These are phyloP conservation scores for Aythya baeri DNA, from an alignment of 2,113 vertebrate genomes.

Conservation along the genomic window DNA sequence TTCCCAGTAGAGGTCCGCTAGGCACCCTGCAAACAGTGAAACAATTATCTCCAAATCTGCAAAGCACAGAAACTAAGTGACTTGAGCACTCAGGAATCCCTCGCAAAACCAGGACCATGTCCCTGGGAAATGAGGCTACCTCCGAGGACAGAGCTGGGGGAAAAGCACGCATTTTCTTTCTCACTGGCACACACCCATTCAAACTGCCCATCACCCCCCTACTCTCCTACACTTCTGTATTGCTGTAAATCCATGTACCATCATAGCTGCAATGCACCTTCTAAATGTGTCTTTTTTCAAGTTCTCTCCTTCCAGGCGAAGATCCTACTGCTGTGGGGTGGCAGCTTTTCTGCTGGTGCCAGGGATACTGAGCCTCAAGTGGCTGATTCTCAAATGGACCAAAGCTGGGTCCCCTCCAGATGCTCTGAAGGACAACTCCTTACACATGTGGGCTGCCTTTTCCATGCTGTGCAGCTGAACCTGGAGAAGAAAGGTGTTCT, in stretches of 20 bases:
- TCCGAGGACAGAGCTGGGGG: neutral
- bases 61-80: neutral
- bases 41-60: neutral
- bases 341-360: neutral
- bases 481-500: neutral
- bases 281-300: neutral
- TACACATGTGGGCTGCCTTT: rapidly evolving
- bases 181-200: neutral
- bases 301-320: neutral
- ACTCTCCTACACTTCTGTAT: neutral
- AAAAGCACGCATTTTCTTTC: neutral
- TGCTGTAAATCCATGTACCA: rapidly evolving
- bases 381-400: neutral
- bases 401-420: neutral
- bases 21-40: neutral
- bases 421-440: neutral
- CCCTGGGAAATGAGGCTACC: neutral
- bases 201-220: neutral
- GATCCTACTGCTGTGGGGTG: neutral
- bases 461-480: neutral
- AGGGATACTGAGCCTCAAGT: neutral
- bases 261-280: neutral
- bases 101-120: neutral
- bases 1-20: neutral
- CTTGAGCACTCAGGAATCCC: neutral